phyloP scores from a whole-genome alignment of 2,113 vertebrate species.

The Scatophagus argus region DNA sequence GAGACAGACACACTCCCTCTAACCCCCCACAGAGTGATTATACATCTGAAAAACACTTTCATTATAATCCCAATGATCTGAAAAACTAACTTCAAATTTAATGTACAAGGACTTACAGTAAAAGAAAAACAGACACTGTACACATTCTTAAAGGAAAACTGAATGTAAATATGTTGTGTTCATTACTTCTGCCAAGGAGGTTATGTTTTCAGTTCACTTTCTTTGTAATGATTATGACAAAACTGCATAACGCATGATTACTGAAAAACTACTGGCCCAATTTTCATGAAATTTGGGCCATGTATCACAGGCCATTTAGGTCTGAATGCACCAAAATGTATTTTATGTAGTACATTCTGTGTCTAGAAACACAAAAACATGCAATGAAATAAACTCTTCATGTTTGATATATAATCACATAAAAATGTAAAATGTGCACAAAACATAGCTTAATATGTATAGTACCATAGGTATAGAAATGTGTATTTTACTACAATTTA shows the following conservation, averaged over 20 bases:
- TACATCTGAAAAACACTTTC: conserved; percentile 3
- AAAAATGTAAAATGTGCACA: background rate
- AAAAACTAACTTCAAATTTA: background rate
- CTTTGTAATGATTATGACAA: no score
- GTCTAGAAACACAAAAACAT: background rate
- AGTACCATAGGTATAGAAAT: background rate
- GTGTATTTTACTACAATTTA: background rate
- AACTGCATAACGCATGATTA: no score
- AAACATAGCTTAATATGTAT: background rate
- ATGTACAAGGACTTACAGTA: background rate
- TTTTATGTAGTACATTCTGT: background rate
- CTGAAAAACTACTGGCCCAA: no score
- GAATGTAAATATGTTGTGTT: background rate
- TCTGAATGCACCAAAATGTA: background rate
- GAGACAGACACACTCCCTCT: conserved; percentile 44
- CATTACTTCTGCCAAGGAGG: no score
- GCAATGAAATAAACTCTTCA: background rate
- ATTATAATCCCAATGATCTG: conserved; percentile 1
- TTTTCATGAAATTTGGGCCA: no score
- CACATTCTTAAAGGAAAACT: background rate
- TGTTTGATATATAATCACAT: background rate
- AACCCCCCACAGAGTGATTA: conserved; percentile 27
- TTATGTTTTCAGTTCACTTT: no score
- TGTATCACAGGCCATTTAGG: no score
- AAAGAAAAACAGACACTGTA: background rate